Percentiles rank a stretch among this genome's conserved stretches.
Evolutionary conservation across 2,888 invertebrate genomes (phyloP).

Genomic region (Acanthosepion pharaonis): DNA sequence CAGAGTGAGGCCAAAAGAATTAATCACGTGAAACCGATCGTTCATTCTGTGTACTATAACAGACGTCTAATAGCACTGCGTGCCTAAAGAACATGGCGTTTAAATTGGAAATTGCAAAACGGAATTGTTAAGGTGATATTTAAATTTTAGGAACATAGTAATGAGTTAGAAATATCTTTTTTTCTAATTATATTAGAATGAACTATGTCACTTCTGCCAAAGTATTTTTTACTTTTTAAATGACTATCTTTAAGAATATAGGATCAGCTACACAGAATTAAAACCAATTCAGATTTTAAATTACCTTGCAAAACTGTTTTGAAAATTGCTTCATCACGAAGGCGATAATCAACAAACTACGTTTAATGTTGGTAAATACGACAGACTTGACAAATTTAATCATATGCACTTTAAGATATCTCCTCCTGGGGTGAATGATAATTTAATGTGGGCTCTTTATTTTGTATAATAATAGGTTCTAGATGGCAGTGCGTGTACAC

Average conservation of each 20-base stretch:
- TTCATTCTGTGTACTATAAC: not conserved
- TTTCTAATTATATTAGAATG: not conserved
- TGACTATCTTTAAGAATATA: not conserved
- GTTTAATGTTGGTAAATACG: not conserved
- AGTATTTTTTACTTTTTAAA: accelerated
- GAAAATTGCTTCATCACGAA: not conserved
- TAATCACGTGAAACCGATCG: not conserved
- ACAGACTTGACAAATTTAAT: no score
- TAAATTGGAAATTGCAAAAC: not conserved
- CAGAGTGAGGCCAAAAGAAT: not conserved
- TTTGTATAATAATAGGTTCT: no score
- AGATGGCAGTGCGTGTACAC: no score
- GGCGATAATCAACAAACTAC: not conserved
- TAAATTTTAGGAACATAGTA: not conserved
- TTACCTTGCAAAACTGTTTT: not conserved
- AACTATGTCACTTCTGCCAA: not conserved
- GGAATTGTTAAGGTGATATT: not conserved
- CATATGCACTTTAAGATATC: no score
- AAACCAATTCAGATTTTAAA: not conserved
- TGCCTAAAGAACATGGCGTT: not conserved
- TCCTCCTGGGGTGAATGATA: no score
- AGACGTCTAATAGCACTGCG: not conserved
- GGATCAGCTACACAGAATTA: no score
- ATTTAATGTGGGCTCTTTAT: no score
- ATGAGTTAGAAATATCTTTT: not conserved